A percentile compares a stretch with the other conserved stretches of the same genome.
These are phyloP conservation scores for Neomorphus geoffroyi DNA, from an alignment of 2,797 vertebrate genomes.

Conservation along the genomic window DNA sequence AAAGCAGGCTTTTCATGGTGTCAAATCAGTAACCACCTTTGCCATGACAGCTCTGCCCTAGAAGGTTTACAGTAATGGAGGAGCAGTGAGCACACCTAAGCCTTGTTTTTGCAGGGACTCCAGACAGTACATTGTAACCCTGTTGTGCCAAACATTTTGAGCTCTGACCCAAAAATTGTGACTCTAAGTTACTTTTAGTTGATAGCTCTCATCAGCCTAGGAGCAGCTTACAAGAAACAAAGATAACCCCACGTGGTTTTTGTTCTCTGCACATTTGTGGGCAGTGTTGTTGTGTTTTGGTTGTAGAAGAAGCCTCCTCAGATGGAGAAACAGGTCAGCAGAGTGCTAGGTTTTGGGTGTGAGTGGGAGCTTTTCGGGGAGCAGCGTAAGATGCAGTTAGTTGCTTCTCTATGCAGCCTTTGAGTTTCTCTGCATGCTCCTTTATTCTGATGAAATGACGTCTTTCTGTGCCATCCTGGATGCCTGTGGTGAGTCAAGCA, in stretches of 20 bases:
- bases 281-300: slow-evolving; percentile 16
- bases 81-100: neutral
- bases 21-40: neutral
- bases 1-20: neutral
- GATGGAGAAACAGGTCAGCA: slow-evolving; percentile 4
- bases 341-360: neutral
- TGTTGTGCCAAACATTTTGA: neutral
- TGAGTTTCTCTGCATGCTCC: neutral
- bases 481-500: neutral
- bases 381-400: neutral
- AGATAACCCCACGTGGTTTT: neutral
- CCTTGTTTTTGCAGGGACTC: neutral
- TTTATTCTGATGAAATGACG: neutral
- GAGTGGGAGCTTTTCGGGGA: neutral
- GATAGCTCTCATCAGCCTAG: neutral
- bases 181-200: neutral
- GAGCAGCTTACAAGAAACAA: neutral
- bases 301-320: slow-evolving; percentile 33
- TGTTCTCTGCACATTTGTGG: slow-evolving; percentile 4
- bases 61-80: neutral
- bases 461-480: neutral
- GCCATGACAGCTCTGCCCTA: neutral
- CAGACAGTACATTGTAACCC: neutral
- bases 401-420: neutral
- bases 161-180: neutral